Conservation (phyloP, 2,797 vertebrate species). For the Etheostoma nigrum region DNA sequence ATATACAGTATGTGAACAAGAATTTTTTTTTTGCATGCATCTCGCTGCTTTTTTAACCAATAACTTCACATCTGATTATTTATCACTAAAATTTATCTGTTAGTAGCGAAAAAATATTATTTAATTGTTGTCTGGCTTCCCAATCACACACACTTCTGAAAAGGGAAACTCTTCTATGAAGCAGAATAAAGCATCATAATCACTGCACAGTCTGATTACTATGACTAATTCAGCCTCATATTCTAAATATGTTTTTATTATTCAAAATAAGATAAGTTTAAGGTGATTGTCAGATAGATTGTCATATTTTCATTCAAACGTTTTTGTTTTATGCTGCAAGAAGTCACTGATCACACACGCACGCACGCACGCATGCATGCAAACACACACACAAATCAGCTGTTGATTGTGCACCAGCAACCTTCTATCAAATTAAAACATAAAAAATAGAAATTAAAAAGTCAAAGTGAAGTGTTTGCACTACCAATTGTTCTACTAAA, state of each 20-base stretch:
- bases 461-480: neutral
- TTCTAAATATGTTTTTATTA: constrained; percentile 10
- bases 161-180: neutral
- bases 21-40: neutral
- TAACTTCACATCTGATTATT: neutral
- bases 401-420: constrained; percentile 16
- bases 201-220: neutral
- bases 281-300: neutral
- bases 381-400: constrained; percentile 29
- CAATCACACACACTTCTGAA: neutral
- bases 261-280: constrained; percentile 1
- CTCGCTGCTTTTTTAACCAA: neutral
- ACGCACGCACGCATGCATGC: too few relatives aligned
- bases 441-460: neutral
- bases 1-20: neutral
- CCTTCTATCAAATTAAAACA: neutral
- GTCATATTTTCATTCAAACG: neutral
- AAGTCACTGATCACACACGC: constrained; percentile 20
- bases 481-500: neutral
- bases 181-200: neutral
- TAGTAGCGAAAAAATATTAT: neutral
- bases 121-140: neutral
- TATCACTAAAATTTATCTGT: neutral
- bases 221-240: neutral
- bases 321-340: constrained; percentile 3